Evolutionary conservation across 2,113 vertebrate genomes (phyloP).

Genomic region (Rafetus swinhoei): DNA sequence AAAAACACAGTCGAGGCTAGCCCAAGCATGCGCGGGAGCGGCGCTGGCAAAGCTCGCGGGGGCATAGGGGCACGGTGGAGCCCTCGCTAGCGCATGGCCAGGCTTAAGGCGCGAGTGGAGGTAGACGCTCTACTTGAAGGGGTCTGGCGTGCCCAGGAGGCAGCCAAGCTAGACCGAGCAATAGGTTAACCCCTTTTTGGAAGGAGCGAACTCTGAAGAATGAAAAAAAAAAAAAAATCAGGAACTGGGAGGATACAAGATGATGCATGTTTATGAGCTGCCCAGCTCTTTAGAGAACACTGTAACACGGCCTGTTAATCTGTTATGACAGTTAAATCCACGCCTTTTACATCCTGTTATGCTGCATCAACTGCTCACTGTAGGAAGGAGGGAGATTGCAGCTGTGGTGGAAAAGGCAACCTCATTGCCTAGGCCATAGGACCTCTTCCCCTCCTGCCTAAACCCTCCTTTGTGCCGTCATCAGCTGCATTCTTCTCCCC

Average conservation of each 20-base stretch:
- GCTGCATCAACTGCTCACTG: not conserved
- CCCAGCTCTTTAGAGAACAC: not conserved
- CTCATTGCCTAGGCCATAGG: accelerated
- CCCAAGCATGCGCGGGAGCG: not conserved
- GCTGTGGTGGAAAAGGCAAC: not conserved
- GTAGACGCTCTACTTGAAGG: not conserved
- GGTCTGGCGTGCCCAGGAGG: no score
- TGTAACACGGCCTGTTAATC: not conserved
- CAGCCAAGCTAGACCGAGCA: no score
- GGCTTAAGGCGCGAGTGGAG: no score
- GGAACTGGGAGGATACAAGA: not conserved
- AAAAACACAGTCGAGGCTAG: no score
- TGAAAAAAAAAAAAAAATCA: not conserved
- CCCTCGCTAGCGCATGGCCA: not conserved
- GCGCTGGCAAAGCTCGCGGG: not conserved
- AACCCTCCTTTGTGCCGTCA: not conserved
- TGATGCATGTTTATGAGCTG: not conserved
- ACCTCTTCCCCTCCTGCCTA: not conserved
- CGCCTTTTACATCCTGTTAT: not conserved
- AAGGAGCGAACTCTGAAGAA: not conserved
- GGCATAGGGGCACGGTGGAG: not conserved
- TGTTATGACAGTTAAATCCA: not conserved
- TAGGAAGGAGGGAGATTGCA: not conserved
- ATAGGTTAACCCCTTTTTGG: no score
- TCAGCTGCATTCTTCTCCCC: not conserved